A percentile compares a stretch with the other conserved stretches of the same genome.
Conservation (phyloP, 2,797 vertebrate genomes). For the Trachurus trachurus region DNA sequence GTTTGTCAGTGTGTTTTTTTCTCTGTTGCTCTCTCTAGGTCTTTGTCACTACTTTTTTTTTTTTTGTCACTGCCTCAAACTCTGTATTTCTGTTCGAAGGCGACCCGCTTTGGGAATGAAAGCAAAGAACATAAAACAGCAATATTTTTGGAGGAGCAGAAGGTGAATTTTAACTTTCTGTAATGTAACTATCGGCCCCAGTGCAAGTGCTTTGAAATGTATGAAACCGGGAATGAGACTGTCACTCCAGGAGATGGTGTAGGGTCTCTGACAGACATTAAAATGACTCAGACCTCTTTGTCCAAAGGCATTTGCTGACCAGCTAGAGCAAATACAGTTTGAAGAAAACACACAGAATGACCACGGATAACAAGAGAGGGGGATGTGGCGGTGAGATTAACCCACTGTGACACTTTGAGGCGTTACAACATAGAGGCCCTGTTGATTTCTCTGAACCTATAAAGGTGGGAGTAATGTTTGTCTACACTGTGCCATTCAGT, state of each 20-base stretch:
- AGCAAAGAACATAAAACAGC: slow-evolving; percentile 43
- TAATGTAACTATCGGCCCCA: slow-evolving; percentile 35
- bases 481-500: no score
- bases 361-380: no score
- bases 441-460: no score
- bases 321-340: neutral
- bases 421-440: no score
- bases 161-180: slow-evolving; percentile 51
- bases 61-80: slow-evolving; percentile 43
- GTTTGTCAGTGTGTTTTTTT: slow-evolving; percentile 42
- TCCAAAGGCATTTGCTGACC: slow-evolving; percentile 12
- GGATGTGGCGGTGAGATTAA: no score
- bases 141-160: slow-evolving; percentile 49
- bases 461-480: no score
- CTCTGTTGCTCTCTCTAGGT: slow-evolving; percentile 29
- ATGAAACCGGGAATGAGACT: slow-evolving; percentile 25
- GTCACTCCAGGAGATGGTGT: neutral
- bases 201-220: slow-evolving; percentile 48
- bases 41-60: slow-evolving; percentile 42
- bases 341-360: neutral
- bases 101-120: slow-evolving; percentile 40
- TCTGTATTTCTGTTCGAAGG: slow-evolving; percentile 34
- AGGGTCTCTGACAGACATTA: slow-evolving; percentile 9
- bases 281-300: slow-evolving; percentile 5
- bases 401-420: no score